Conservation (phyloP, 2,113 vertebrate species). For the Alligator sinensis region DNA sequence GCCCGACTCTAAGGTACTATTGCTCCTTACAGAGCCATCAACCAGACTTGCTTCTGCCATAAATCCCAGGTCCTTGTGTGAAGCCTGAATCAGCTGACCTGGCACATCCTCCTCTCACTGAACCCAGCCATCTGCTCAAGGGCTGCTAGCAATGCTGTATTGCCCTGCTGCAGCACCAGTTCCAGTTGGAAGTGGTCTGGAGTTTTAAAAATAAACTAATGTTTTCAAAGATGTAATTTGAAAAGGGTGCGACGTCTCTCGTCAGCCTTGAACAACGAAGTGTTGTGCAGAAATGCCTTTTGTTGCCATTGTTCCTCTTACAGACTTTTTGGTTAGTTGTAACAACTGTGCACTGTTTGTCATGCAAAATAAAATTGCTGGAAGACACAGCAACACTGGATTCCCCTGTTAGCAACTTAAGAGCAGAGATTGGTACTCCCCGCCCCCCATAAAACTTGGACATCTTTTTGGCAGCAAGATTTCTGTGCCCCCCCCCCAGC, state of each 20-base stretch:
- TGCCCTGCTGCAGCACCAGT: neutral
- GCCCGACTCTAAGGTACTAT: neutral
- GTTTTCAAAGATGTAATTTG: neutral
- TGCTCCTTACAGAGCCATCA: neutral
- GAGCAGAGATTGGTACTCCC: neutral
- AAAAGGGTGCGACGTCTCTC: neutral
- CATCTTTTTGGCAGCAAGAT: neutral
- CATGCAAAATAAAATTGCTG: neutral
- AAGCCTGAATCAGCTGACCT: neutral
- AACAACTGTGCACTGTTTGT: conserved; percentile 49
- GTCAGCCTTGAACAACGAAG: neutral
- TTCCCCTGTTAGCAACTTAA: neutral
- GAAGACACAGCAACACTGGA: neutral
- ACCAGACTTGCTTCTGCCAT: neutral
- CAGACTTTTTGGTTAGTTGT: neutral
- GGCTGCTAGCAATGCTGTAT: neutral
- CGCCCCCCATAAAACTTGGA: neutral
- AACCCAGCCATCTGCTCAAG: neutral
- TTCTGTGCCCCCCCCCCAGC: neutral
- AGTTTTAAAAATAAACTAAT: neutral
- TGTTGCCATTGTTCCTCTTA: neutral
- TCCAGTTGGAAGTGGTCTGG: neutral
- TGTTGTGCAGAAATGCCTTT: fast-evolving
- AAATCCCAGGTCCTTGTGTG: fast-evolving
- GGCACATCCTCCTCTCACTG: neutral